Conservation (phyloP, 2,888 invertebrate species). For the Hedychridium roseum region DNA sequence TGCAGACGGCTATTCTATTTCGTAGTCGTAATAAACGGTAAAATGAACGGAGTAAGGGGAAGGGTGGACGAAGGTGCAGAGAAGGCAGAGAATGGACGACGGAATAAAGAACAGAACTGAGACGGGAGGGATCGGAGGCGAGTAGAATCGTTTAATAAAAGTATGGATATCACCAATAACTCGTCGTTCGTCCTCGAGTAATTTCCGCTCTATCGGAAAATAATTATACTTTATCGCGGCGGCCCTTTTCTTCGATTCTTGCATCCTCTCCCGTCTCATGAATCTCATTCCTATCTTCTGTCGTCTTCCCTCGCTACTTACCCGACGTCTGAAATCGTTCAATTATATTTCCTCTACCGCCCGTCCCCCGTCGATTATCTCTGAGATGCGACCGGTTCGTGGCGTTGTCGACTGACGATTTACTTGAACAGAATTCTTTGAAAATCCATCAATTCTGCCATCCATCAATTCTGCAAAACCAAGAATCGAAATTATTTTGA, state of each 20-base stretch:
- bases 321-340: conserved; percentile 57
- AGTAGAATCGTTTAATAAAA: conserved; percentile 59
- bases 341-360: conserved; percentile 54
- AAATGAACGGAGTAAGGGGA: conserved; percentile 10
- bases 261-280: conserved; percentile 16
- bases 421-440: no score
- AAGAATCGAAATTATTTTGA: no score
- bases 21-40: conserved; percentile 5
- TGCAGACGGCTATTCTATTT: conserved; percentile 26
- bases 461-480: no score
- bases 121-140: not conserved
- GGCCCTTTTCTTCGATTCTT: conserved; percentile 30
- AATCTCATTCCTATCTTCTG: conserved; percentile 7
- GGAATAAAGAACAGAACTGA: not conserved
- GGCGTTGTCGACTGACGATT: no score
- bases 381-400: conserved; percentile 35
- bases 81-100: not conserved
- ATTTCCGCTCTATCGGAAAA: conserved; percentile 64
- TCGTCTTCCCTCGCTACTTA: conserved; percentile 22
- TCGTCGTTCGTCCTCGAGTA: conserved; percentile 59
- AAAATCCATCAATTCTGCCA: no score
- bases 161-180: conserved; percentile 64
- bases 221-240: conserved; percentile 63
- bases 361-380: conserved; percentile 38
- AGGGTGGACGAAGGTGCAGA: not conserved